A percentile compares a stretch with the other conserved stretches of the same genome.
phyloP scores from a whole-genome alignment of 2,888 invertebrate genomes.

The Cantharis rufa region DNA sequence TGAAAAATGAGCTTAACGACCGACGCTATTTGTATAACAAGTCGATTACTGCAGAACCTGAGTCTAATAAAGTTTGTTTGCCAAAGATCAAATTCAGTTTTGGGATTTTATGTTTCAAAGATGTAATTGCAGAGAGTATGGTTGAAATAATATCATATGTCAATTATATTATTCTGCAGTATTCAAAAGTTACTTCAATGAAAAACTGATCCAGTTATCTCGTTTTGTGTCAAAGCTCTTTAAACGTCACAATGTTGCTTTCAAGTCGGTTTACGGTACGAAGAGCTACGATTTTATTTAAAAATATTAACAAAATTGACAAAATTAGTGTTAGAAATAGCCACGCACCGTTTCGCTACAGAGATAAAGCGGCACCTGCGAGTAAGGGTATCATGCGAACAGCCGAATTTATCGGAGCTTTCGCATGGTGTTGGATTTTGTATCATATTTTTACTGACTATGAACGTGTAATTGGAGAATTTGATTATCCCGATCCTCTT shows the following conservation, averaged over 20 bases:
- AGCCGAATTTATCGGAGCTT: constrained; percentile 65
- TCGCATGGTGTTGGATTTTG: constrained; percentile 86
- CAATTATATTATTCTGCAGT: not conserved
- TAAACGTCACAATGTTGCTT: constrained; percentile 27
- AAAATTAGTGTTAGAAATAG: constrained; percentile 52
- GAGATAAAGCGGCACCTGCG: constrained; percentile 61
- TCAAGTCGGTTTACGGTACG: constrained; percentile 27
- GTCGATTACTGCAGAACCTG: constrained; percentile 33
- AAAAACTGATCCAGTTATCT: not conserved
- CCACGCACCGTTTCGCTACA: constrained; percentile 59
- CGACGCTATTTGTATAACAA: constrained; percentile 38
- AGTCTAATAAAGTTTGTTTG: constrained; percentile 21
- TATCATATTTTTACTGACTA: constrained; percentile 78
- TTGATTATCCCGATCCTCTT: constrained; percentile 67
- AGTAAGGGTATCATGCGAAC: constrained; percentile 53
- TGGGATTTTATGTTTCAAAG: not conserved
- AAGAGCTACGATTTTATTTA: constrained; percentile 20
- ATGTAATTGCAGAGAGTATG: not conserved
- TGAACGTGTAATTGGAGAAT: constrained; percentile 78
- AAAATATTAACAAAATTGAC: constrained; percentile 32
- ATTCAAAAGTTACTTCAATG: not conserved
- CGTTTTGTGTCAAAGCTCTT: not conserved
- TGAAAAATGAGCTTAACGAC: constrained; percentile 41
- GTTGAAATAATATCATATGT: not conserved
- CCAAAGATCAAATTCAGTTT: constrained; percentile 12